These are phyloP conservation scores for Aphodius sticticus DNA, from an alignment of 2,888 invertebrate species.

Conservation along the genomic window DNA sequence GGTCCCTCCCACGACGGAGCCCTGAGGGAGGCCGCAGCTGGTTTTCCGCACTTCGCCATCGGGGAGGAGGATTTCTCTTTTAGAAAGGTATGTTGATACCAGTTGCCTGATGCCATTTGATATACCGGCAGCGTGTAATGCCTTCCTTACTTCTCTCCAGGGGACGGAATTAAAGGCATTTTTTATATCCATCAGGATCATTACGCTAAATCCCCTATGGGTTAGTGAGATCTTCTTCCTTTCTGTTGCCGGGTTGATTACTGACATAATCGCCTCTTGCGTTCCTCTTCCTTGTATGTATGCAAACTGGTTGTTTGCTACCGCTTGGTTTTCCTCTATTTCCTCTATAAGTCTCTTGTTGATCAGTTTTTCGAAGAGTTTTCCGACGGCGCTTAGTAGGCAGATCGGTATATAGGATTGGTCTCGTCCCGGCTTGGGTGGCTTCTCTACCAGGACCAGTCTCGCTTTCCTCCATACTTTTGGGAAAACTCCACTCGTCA, in stretches of 20 bases:
- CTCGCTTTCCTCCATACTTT: no score
- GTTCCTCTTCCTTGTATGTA: background rate
- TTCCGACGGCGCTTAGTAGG: background rate
- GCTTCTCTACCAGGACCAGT: constrained; percentile 5
- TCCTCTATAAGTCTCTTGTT: background rate
- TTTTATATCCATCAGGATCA: background rate
- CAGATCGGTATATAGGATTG: background rate
- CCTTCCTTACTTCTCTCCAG: background rate
- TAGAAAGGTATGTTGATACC: background rate
- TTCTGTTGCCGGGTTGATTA: background rate
- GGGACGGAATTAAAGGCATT: background rate
- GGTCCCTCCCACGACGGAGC: background rate
- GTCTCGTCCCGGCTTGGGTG: background rate
- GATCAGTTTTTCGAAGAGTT: background rate
- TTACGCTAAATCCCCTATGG: background rate
- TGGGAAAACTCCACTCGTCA: background rate
- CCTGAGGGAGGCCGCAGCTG: constrained; percentile 4
- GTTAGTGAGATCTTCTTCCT: constrained; percentile 5
- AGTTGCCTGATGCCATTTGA: background rate
- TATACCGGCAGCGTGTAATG: background rate
- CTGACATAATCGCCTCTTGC: background rate
- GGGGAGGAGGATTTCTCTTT: background rate
- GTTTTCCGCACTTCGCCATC: background rate
- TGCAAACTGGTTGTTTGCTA: background rate
- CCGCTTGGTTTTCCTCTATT: background rate